Base-by-base conservation (phyloP, 2,888 invertebrate species). In the Tipula confusa region DNA sequence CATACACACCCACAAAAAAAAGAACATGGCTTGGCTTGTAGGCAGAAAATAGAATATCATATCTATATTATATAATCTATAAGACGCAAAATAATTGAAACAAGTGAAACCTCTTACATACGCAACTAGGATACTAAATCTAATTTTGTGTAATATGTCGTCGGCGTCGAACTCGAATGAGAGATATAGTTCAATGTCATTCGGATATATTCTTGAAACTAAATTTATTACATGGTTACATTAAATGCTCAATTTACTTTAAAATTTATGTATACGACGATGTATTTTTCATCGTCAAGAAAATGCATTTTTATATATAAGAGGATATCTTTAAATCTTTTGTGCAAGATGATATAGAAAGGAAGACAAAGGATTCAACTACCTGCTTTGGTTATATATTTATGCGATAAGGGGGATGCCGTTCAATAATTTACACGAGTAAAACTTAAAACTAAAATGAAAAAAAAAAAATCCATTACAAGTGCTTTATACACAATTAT, bases 401-500 rank as follows among this genome's bases (percentile, higher is more conserved):
- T 2, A 33, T 33, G 33, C 33, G 64, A 64, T 24, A 64, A 64
- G 64, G 24, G 38, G 24, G 64, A 64, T 64, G 9, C 64, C 64
- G 9, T 24, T 64, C 24, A 64, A 43, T 43, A 43, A 36, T 36
- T n/a, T 43, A 43, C 43, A 43, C 15, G n/a, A n/a, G n/a, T n/a
- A n/a, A n/a, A n/a, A n/a, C n/a, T n/a, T 15, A 43, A n/a, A 43
- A 15, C 3, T n/a, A 15, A 15, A 43, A n/a, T 2, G 15, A 43
- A 24, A 64, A 64, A 64, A 9, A 36, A 36, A 36, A 36, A 11
- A 11, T 43, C 15, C 43, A 64, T 24, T 24, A 9, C 64, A 64
- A 64, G 64, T 64, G 64, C 64, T 64, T 24, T 64, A 64, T 64
- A 64, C 64, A 64, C 64, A 64, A 64, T 64, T 64, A 64, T 64